Conservation (phyloP, 2,113 vertebrate genomes). For the Microtus richardsoni region DNA sequence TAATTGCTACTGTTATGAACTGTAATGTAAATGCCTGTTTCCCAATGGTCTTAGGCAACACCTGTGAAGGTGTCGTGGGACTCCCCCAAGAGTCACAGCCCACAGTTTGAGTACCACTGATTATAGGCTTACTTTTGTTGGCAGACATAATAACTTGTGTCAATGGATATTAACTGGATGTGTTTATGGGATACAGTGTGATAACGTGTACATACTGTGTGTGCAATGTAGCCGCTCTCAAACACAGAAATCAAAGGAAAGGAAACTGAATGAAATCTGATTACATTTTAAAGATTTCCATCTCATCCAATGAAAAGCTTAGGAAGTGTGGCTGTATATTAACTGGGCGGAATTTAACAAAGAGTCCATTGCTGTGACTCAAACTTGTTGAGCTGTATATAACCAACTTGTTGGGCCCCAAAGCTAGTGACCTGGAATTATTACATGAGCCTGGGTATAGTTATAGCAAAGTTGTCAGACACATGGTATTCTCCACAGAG, state of each 20-base stretch:
- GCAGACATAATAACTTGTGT: neutral
- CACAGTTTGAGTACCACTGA: neutral
- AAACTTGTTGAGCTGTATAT: neutral
- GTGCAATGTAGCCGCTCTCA: neutral
- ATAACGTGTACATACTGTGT: neutral
- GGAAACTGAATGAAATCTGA: neutral
- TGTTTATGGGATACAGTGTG: neutral
- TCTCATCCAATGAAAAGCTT: neutral
- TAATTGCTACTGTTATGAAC: neutral
- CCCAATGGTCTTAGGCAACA: neutral
- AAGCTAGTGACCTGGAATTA: neutral
- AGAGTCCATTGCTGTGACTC: neutral
- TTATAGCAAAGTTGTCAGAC: neutral
- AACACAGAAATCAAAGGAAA: constrained; percentile 7
- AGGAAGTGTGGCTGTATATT: neutral
- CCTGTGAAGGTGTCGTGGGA: neutral
- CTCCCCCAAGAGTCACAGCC: neutral
- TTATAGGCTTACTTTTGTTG: constrained; percentile 2
- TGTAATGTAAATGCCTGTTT: neutral
- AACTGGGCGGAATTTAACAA: neutral
- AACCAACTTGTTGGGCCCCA: neutral
- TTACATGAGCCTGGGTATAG: neutral
- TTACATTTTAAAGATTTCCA: neutral
- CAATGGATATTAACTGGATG: neutral
- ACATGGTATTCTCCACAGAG: neutral